Conservation (phyloP, 2,113 vertebrate species). For the Phrynosoma platyrhinos region DNA sequence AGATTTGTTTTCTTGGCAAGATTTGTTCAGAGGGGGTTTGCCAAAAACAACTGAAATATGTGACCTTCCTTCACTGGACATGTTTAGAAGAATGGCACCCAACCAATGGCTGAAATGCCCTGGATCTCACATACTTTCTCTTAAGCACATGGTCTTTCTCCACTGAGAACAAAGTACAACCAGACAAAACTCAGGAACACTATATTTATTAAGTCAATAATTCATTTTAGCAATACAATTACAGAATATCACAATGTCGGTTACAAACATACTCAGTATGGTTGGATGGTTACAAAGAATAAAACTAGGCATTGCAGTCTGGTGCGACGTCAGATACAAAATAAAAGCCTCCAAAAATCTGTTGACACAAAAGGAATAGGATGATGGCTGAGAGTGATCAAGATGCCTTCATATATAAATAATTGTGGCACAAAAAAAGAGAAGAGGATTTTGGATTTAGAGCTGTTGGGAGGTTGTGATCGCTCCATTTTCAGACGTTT, state of each 20-base stretch:
- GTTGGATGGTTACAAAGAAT: slow-evolving; percentile 82
- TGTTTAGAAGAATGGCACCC: no score
- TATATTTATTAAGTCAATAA: slow-evolving; percentile 85
- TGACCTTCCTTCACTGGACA: not conserved
- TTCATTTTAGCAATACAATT: slow-evolving; percentile 85
- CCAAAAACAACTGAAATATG: no score
- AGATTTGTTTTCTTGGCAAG: no score
- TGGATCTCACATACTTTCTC: no score
- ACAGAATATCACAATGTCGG: slow-evolving; percentile 89
- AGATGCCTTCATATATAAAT: slow-evolving; percentile 74
- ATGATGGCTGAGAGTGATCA: slow-evolving; percentile 64
- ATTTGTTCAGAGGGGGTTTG: no score
- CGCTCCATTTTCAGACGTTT: not conserved
- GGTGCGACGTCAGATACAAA: slow-evolving; percentile 65
- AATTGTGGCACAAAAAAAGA: slow-evolving; percentile 77
- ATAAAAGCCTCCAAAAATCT: slow-evolving; percentile 35
- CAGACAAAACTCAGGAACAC: slow-evolving; percentile 75
- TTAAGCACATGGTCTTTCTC: not conserved
- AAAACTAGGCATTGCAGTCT: slow-evolving; percentile 71
- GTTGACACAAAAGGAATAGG: slow-evolving; percentile 73
- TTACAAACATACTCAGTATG: slow-evolving; percentile 87
- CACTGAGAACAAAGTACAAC: not conserved
- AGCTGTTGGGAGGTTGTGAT: not conserved
- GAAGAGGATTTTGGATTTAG: slow-evolving; percentile 61
- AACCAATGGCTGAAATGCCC: no score